Evolutionary conservation across 2,113 vertebrate species (phyloP), one percentile per base, ranked within the genome.

Genomic region (Paraplagusia blochii): DNA sequence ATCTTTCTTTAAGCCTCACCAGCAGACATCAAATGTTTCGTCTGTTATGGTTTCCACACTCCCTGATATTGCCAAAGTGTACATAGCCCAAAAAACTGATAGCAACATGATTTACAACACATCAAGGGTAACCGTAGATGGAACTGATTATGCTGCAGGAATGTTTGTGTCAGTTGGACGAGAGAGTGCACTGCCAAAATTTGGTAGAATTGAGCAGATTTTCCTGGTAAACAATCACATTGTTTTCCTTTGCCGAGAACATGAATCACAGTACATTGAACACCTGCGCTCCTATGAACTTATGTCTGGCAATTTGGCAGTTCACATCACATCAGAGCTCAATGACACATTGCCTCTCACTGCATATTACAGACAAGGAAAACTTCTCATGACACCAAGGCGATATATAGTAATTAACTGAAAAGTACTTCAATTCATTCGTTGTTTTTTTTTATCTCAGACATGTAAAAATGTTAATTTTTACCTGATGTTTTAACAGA

Each of bases 291-390:
- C 61, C 7, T 55, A 48, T 8, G 22, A 55, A 48, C 36, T 64
- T 55, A 33, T 19, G 1, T 36, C 61, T 42, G 6, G 10, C 5
- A 34, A 44, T 35, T 12, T 61, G 39, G 4, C 47, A 14, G 58
- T 51, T 18, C 47, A 61, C 47, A 34, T 5, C 8, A 1, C 5
- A 35, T 35, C 19, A 42, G 52, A 64, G 44, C 44, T 64, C n/a
- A 64, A 64, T 64, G 61, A 64, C 51, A 55, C 11, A 29, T 5
- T 15, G 14, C 51, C 60, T 54, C 35, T 63, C 60, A 53, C 9
- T 1, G 51, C 51, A 13, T 63, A 63, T n/a, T 46, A 33, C 7
- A 54, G 7, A 54, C 8, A 54, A 29, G 51, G 60, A 63, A 63
- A n/a, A 54, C 8, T 63, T 42, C 60, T 63, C 50, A 33, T 63